Evolutionary conservation across 2,888 invertebrate species (phyloP), one percentile per base, ranked within the genome.

Genomic region (Prenolepis imparis): DNA sequence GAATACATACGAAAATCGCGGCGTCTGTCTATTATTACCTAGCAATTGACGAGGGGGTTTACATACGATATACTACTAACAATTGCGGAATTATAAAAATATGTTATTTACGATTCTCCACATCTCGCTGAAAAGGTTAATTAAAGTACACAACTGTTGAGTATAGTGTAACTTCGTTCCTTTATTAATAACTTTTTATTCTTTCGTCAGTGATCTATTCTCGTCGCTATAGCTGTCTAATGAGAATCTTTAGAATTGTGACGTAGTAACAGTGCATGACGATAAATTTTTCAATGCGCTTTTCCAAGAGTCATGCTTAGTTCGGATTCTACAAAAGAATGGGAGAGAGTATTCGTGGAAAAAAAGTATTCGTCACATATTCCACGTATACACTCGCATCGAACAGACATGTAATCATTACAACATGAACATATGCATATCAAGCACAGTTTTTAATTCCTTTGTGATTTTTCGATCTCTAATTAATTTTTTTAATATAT

Each of bases 401-500:
- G 21, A 57, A 72, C 83, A 39, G 75, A 85, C 84, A 80, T 81
- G 36, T 82, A 63, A 86, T 82, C 80, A 83, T 73, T 64, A 70
- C 18, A 55, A 84, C 66, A 77, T 70, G 70, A 57, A 84, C 73
- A 84, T 90, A 91, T 87, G 88, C 90, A 88, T 87, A 89, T 87
- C 80, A 89, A 90, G 88, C 90, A 90, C 44, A 0, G 11, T 48
- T 48, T 44, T 52, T 70, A 87, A 77, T 63, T 73, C 78, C 55
- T 73, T 83, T 81, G 73, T 77, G 63, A 86, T 84, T 82, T 82
- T 75, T 61, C 44, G 81, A 81, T 87, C 78, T 84, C 61, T 72
- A 85, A 86, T 86, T 86, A 85, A 78, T 85, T 84, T 77, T 90
- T 91, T 90, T 89, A 91, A 91, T 92, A 92, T 91, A 93, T 93